These are phyloP conservation scores for Sebastes dallii DNA, from an alignment of 2,797 vertebrate species.

Conservation along the genomic window DNA sequence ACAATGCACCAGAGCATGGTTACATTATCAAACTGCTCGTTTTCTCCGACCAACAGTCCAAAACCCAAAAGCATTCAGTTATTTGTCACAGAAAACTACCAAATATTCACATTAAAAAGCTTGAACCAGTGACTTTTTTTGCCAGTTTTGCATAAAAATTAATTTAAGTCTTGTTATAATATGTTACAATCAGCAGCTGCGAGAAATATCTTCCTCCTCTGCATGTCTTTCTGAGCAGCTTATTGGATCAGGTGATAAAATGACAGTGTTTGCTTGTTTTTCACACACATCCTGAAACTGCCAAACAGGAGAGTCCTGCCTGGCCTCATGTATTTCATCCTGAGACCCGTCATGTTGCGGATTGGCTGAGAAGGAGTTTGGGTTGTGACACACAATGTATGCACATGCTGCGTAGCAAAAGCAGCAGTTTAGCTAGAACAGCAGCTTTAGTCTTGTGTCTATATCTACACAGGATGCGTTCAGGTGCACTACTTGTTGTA, in stretches of 20 bases:
- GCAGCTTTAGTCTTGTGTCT: neutral
- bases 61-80: neutral
- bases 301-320: neutral
- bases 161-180: neutral
- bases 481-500: neutral
- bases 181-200: neutral
- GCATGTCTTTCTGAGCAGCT: neutral
- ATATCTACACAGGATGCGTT: neutral
- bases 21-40: neutral
- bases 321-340: neutral
- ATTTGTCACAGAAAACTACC: neutral
- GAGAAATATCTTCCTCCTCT: neutral
- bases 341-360: neutral
- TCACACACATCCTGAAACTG: conserved; percentile 22
- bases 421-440: neutral
- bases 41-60: neutral
- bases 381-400: neutral
- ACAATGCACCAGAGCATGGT: neutral
- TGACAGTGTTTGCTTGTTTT: conserved; percentile 8
- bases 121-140: neutral
- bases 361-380: neutral
- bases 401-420: neutral
- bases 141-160: neutral
- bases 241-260: conserved; percentile 1
- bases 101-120: neutral